Evolutionary conservation across 1,140 invertebrate species (phyloP).

Genomic region (Sitobion miscanthi): DNA sequence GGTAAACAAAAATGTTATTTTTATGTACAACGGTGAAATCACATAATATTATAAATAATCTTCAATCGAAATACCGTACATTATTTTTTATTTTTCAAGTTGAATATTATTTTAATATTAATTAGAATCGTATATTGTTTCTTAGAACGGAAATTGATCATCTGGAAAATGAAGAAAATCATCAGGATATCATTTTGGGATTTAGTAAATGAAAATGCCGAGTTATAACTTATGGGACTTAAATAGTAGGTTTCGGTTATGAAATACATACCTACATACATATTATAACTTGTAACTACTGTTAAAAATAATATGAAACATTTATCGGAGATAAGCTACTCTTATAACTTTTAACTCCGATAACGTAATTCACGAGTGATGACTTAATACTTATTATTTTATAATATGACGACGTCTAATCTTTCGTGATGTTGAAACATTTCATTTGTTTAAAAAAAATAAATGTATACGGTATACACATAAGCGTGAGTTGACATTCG

Average conservation of each 20-base stretch:
- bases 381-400: not conserved
- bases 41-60: not conserved
- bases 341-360: slow-evolving; percentile 2
- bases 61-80: not conserved
- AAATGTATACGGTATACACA: not conserved
- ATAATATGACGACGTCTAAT: not conserved
- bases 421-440: slow-evolving; percentile 1
- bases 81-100: not conserved
- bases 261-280: not conserved
- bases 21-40: not conserved
- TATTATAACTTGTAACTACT: not conserved
- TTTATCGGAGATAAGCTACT: slow-evolving; percentile 1
- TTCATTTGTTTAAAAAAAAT: not conserved
- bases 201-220: not conserved
- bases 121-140: not conserved
- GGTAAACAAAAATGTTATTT: not conserved
- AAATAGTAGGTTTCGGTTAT: not conserved
- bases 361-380: not conserved
- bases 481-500: not conserved
- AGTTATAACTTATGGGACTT: not conserved
- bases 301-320: not conserved
- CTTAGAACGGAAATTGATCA: not conserved
- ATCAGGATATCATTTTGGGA: not conserved
- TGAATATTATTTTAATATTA: not conserved
- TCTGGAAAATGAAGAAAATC: not conserved